A percentile compares a stretch with the other conserved stretches of the same genome.
phyloP scores from a whole-genome alignment of 2,797 vertebrate species.

The Siniperca undulata region DNA sequence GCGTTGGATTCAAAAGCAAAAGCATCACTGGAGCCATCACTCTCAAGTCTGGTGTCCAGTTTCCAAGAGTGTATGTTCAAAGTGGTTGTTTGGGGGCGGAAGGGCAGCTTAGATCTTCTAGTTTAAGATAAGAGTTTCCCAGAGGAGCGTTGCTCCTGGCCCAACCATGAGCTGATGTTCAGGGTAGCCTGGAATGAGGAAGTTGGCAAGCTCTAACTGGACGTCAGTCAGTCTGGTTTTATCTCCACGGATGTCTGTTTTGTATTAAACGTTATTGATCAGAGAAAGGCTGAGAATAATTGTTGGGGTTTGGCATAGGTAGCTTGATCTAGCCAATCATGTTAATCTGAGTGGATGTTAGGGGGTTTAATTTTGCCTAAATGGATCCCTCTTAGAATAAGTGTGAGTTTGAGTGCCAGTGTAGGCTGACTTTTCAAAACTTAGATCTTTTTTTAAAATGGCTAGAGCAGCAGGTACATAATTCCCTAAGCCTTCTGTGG shows the following conservation, averaged over 20 bases:
- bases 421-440: constrained; percentile 42
- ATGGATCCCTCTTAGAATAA: constrained; percentile 38
- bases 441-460: constrained; percentile 26
- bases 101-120: constrained; percentile 53
- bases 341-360: constrained; percentile 36
- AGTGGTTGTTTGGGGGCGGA: constrained; percentile 54
- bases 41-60: constrained; percentile 58
- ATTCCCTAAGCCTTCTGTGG: constrained; percentile 63
- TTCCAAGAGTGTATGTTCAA: constrained; percentile 60
- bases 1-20: constrained; percentile 29
- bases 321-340: constrained; percentile 29
- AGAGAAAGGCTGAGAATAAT: constrained; percentile 24
- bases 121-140: constrained; percentile 72
- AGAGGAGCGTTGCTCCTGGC: constrained; percentile 44
- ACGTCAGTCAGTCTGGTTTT: constrained; percentile 52
- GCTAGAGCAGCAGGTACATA: constrained; percentile 60
- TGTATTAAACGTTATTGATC: constrained; percentile 45
- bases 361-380: constrained; percentile 41
- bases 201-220: constrained; percentile 43
- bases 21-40: constrained; percentile 40
- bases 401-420: constrained; percentile 39
- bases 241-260: constrained; percentile 47
- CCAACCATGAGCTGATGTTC: constrained; percentile 59
- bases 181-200: constrained; percentile 55
- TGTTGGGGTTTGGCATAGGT: constrained; percentile 30